Percentiles rank a stretch among this genome's conserved stretches.
phyloP scores from a whole-genome alignment of 2,888 invertebrate genomes.

The Pristionchus exspectatus region DNA sequence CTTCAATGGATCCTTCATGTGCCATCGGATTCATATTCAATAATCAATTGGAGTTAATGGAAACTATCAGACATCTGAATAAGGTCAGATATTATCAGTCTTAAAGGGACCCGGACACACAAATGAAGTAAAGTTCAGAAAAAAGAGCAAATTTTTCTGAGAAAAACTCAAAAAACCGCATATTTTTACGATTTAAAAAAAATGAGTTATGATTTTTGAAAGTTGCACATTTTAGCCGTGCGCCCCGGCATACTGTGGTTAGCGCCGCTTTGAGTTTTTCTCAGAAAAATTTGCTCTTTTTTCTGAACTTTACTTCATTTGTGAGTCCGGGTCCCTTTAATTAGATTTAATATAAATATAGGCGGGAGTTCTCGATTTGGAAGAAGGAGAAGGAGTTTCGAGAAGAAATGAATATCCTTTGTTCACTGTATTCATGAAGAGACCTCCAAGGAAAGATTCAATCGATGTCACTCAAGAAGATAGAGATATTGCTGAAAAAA shows the following conservation, averaged over 20 bases:
- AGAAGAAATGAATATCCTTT: conserved; percentile 42
- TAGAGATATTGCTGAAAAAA: background rate
- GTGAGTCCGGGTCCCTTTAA: too few species aligned
- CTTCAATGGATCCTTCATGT: conserved; percentile 69
- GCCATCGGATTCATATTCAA: conserved; percentile 71
- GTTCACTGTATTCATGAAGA: conserved; percentile 29
- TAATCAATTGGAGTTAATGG: conserved; percentile 55
- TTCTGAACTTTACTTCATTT: too few species aligned
- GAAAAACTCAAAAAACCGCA: too few species aligned
- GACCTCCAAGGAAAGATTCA: background rate
- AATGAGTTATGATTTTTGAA: too few species aligned
- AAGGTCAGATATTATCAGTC: background rate
- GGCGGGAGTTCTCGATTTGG: conserved; percentile 41
- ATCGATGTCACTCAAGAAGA: conserved; percentile 25
- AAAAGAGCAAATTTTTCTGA: too few species aligned
- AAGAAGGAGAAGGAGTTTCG: conserved; percentile 48
- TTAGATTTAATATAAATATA: background rate
- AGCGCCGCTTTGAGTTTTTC: too few species aligned
- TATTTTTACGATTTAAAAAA: too few species aligned
- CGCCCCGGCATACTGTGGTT: too few species aligned
- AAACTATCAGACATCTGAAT: conserved; percentile 33
- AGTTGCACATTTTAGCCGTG: too few species aligned
- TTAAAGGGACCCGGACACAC: too few species aligned
- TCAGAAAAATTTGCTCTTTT: too few species aligned
- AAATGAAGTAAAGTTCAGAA: too few species aligned